Evolutionary conservation across 64 coral and sea anemone genomes (phyloP).

Genomic region (Orbicella faveolata): DNA sequence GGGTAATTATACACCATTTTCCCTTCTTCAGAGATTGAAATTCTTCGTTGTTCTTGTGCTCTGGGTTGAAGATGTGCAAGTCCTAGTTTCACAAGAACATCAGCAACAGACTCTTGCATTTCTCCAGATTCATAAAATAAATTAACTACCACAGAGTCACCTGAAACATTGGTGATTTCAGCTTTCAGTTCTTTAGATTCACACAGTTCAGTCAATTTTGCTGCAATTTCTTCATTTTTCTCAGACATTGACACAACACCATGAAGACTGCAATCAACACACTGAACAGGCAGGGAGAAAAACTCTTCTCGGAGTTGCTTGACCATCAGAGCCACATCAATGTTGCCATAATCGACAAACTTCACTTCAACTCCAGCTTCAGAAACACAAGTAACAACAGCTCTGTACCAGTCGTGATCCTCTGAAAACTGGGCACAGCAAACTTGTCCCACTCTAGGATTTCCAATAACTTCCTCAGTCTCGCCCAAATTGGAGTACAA

Average conservation of each 20-base stretch:
- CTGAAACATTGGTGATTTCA: constrained; percentile 51
- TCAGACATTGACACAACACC: constrained; percentile 44
- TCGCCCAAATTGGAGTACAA: constrained; percentile 60
- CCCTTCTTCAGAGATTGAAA: constrained; percentile 51
- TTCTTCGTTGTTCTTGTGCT: constrained; percentile 25
- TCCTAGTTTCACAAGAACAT: constrained; percentile 35
- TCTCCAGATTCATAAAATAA: constrained; percentile 27
- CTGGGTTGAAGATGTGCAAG: constrained; percentile 41
- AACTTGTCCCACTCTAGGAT: constrained; percentile 68
- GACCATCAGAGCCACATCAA: constrained; percentile 60
- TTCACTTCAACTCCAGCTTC: constrained; percentile 56
- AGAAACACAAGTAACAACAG: constrained; percentile 58
- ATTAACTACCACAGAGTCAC: constrained; percentile 50
- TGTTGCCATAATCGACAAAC: constrained; percentile 97
- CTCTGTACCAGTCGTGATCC: constrained; percentile 86
- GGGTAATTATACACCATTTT: constrained; percentile 37
- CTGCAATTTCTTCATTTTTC: constrained; percentile 4
- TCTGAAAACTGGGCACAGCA: constrained; percentile 91
- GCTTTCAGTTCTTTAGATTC: constrained; percentile 44
- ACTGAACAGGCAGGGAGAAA: constrained; percentile 80
- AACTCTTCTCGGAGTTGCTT: constrained; percentile 76
- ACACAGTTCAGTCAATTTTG: constrained; percentile 56
- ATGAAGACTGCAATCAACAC: constrained; percentile 69
- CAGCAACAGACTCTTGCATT: constrained; percentile 50
- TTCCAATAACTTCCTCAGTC: constrained; percentile 68